Conservation (phyloP, 1,140 invertebrate genomes). For the Bombus picipes region DNA sequence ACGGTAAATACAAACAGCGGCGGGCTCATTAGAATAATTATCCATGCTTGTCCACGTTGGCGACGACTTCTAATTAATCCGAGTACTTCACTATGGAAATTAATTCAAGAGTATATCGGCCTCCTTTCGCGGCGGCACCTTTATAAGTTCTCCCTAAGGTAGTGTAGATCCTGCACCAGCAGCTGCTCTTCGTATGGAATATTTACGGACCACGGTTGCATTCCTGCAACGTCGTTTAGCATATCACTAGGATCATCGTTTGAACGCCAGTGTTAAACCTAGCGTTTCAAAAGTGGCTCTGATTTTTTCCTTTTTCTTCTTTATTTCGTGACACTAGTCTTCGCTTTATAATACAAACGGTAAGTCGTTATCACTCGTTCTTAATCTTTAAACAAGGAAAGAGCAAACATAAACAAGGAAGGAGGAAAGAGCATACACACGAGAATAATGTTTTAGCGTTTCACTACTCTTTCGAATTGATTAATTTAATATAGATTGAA, state of each 20-base stretch:
- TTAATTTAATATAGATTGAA: neutral
- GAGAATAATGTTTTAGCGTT: too few species aligned
- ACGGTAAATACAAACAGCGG: slow-evolving; percentile 67
- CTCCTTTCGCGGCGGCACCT: slow-evolving; percentile 5
- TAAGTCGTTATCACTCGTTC: too few species aligned
- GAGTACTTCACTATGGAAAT: slow-evolving; percentile 54
- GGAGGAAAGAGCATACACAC: too few species aligned
- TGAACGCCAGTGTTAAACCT: too few species aligned
- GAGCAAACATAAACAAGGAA: too few species aligned
- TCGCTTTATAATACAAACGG: too few species aligned
- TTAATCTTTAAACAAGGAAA: too few species aligned
- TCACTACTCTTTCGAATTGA: too few species aligned
- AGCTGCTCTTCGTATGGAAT: neutral
- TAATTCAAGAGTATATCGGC: slow-evolving; percentile 41
- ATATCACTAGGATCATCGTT: neutral
- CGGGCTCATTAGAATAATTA: slow-evolving; percentile 76
- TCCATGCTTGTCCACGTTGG: slow-evolving; percentile 49
- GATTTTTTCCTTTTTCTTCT: neutral
- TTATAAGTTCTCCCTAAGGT: slow-evolving; percentile 11
- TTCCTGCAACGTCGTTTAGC: neutral
- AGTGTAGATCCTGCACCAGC: neutral
- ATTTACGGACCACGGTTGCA: neutral
- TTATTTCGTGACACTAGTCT: too few species aligned
- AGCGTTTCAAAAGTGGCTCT: neutral
- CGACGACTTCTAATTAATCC: slow-evolving; percentile 63